Conservation (phyloP, 2,888 invertebrate species). For the Dryococelus australis region DNA sequence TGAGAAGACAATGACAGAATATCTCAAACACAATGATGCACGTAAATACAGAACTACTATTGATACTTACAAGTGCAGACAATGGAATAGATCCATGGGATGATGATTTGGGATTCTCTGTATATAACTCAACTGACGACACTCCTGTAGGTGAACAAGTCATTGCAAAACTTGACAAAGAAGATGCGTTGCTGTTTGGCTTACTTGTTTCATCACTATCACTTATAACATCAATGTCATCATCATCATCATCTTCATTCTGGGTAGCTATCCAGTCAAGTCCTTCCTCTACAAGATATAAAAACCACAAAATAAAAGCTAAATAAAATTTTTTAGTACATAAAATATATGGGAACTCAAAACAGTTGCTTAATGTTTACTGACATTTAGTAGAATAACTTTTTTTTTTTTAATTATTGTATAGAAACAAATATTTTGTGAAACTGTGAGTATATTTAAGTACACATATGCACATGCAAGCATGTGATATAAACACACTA, state of each 20-base stretch:
- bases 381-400: too few relatives aligned
- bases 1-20: too few relatives aligned
- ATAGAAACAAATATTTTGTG: too few relatives aligned
- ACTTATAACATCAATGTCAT: background rate
- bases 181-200: constrained; percentile 49
- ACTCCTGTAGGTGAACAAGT: constrained; percentile 42
- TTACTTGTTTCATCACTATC: constrained; percentile 44
- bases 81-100: constrained; percentile 42
- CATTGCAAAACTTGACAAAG: constrained; percentile 48
- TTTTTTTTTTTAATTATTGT: too few relatives aligned
- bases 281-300: background rate
- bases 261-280: background rate
- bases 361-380: too few relatives aligned
- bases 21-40: background rate
- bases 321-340: background rate
- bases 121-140: background rate
- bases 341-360: too few relatives aligned
- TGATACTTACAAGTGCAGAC: constrained; percentile 41
- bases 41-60: background rate
- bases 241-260: background rate
- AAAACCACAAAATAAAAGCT: background rate
- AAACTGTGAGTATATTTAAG: too few relatives aligned
- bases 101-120: constrained; percentile 21
- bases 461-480: too few relatives aligned
- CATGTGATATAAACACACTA: too few relatives aligned